Evolutionary conservation across 1,140 invertebrate species (phyloP).

Genomic region (Drosophila bifasciata): DNA sequence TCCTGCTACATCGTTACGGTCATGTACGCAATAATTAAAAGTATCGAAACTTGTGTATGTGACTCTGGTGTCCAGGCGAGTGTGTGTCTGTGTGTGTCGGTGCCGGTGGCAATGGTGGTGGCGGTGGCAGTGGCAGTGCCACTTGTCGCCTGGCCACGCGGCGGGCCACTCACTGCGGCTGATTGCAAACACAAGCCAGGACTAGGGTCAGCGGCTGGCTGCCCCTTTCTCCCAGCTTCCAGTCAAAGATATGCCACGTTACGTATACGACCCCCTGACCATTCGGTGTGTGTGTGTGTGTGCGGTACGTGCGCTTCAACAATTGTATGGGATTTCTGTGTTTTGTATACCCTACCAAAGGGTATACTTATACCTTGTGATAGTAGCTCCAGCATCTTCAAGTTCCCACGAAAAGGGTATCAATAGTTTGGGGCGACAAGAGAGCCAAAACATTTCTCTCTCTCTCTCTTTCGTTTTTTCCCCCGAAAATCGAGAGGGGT

Average conservation of each 20-base stretch:
- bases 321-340: slow-evolving; percentile 71
- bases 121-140: slow-evolving; percentile 1
- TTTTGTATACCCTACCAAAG: slow-evolving; percentile 6
- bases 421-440: too few species aligned
- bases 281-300: slow-evolving; percentile 33
- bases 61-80: slow-evolving; percentile 28
- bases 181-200: slow-evolving; percentile 70
- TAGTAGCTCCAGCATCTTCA: too few species aligned
- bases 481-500: neutral
- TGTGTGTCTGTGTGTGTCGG: slow-evolving; percentile 10
- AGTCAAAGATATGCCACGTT: slow-evolving; percentile 69
- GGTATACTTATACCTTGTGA: too few species aligned
- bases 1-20: slow-evolving; percentile 77
- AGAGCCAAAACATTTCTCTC: neutral
- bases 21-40: slow-evolving; percentile 83
- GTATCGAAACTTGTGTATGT: slow-evolving; percentile 70
- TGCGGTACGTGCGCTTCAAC: slow-evolving; percentile 75
- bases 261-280: slow-evolving; percentile 69
- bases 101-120: too few species aligned
- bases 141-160: slow-evolving; percentile 73
- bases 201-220: slow-evolving; percentile 9
- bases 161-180: slow-evolving; percentile 65
- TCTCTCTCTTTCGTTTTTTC: slow-evolving; percentile 5
- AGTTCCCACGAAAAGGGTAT: neutral
- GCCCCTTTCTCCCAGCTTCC: neutral